These are phyloP conservation scores for Dicrurus megarhynchus DNA, from an alignment of 2,113 vertebrate species.

Conservation along the genomic window DNA sequence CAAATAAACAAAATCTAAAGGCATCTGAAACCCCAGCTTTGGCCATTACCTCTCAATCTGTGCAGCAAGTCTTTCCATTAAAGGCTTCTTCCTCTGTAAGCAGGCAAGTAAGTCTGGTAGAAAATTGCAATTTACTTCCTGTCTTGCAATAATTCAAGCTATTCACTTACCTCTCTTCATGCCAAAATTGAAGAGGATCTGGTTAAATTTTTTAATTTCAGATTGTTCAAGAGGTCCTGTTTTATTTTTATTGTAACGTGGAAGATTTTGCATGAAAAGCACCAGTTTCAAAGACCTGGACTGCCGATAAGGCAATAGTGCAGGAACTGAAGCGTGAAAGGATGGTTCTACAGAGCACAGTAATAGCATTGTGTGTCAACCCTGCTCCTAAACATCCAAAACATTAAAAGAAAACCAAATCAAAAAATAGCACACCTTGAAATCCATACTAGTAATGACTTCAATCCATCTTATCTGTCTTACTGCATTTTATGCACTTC, in stretches of 20 bases:
- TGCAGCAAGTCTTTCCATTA: neutral
- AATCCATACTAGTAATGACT: neutral
- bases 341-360: neutral
- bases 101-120: neutral
- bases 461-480: neutral
- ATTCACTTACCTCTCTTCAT: neutral
- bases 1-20: neutral
- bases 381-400: neutral
- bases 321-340: neutral
- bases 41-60: neutral
- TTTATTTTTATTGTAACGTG: neutral
- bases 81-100: neutral
- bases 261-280: neutral
- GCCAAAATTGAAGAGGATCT: neutral
- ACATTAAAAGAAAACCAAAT: neutral
- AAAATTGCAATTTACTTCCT: neutral
- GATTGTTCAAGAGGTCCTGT: rapidly evolving
- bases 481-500: neutral
- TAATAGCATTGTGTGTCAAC: neutral
- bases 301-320: neutral
- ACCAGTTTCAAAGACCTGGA: neutral
- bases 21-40: neutral
- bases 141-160: neutral
- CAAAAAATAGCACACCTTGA: neutral
- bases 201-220: neutral